Evolutionary conservation across 2,797 vertebrate genomes (phyloP), one percentile per base, ranked within the genome.

Genomic region (Lepus townsendii): DNA sequence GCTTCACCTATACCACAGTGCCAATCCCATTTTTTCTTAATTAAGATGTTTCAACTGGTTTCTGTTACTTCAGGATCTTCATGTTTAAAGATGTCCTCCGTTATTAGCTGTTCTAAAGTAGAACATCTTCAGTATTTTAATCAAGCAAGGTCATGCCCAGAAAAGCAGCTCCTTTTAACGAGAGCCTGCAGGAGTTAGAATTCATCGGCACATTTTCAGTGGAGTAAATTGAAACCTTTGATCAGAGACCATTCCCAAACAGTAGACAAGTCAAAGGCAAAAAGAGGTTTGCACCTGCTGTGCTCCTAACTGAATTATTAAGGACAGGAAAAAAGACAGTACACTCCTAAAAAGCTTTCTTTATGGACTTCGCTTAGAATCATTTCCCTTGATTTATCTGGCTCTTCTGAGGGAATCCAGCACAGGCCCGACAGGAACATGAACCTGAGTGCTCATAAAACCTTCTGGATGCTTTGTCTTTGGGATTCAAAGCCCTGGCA

Each of bases 231-330:
- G 69, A 75, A 93, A 91, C n/a, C 24, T 82, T 78, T 86, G 92
- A 92, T 82, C 80, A 83, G 27, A 24, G 38, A 93, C 11, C 79
- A 50, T 85, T 82, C 24, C 54, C 69, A 89, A 68, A 83, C 19
- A 20, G 60, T n/a, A 57, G 13, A 47, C 71, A 24, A 84, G 35
- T 52, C 69, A 89, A 88, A 77, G 68, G 63, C 60, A 35, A 60
- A 47, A 93, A 91, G 76, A 68, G 0, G 4, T 20, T 88, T 60
- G 32, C 35, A 47, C n/a, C 76, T 78, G 24, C 35, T 86, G 20
- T 68, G 24, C 14, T 89, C 77, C n/a, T 63, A 38, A 30, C 14
- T 92, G 84, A 92, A 89, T 94, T 89, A 95, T 66, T 95, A 72
- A 83, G 68, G 19, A 71, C 12, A 22, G 24, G 26, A 42, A 42